Evolutionary conservation across 2,888 invertebrate genomes (phyloP), one percentile per base, ranked within the genome.

Genomic region (Mesorhabditis sp.): DNA sequence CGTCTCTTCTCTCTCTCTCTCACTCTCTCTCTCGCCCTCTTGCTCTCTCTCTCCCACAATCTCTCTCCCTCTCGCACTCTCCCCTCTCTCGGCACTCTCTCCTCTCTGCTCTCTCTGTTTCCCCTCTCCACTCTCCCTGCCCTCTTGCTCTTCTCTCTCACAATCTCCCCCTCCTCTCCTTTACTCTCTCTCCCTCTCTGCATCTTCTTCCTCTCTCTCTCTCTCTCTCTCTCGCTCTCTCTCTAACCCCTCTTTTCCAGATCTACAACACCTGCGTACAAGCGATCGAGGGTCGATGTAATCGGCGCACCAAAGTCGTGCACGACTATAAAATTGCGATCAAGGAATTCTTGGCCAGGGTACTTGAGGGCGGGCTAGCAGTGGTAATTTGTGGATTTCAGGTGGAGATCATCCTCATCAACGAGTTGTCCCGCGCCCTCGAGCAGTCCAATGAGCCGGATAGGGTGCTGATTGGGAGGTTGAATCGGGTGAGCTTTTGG

Each of bases 251-350:
- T 13, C 43, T 10, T 67, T 58, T 50, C 43, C 13, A 10, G 28
- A 58, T 67, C 41, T 58, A n/a, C 73, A 74, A 74, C 43, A 68
- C 70, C 13, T 76, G 76, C 65, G 76, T 76, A 1, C 77, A 80
- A 72, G 75, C 80, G 0, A 70, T 80, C 10, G 80, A 80, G 71
- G 80, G 80, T 6, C 67, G 80, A 62, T 80, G 80, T 45, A 76
- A 76, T 7, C 72, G 76, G 62, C 68, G 80, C 50, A 78, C 74
- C 65, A 77, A 80, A 66, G 58, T 69, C 10, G 73, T 78, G 43
- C 80, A 80, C 64, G 78, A 80, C 63, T 76, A 78, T 62, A 80
- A 80, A 68, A 72, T 77, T 42, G 78, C 78, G 0, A 74, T 80
- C 45, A 80, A 80, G 65, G 76, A 80, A 65, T 72, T 80, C 61